Conservation (phyloP, 2,888 invertebrate genomes). For the Pseudoips prasinana region DNA sequence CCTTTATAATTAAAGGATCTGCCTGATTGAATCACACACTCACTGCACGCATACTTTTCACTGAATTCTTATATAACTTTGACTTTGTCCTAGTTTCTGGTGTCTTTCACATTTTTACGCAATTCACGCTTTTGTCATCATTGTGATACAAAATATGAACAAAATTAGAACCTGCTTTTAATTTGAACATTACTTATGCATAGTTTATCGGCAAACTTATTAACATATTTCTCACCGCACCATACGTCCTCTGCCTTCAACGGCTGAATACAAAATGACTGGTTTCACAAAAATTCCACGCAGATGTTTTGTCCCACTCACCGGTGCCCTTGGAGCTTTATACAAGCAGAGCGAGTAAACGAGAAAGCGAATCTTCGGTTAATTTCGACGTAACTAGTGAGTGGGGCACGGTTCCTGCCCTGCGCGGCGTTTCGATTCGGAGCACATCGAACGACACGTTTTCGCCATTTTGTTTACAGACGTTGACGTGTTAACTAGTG, state of each 20-base stretch:
- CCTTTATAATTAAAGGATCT: too few species aligned
- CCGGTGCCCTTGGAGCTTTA: constrained; percentile 2
- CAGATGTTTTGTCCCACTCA: constrained; percentile 14
- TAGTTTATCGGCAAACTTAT: too few species aligned
- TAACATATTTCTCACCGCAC: too few species aligned
- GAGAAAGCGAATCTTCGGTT: constrained; percentile 8
- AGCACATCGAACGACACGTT: constrained; percentile 18
- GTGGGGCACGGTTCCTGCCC: background rate
- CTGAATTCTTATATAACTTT: too few species aligned
- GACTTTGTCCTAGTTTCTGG: too few species aligned
- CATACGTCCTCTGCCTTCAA: constrained; percentile 11
- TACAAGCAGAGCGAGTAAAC: constrained; percentile 10
- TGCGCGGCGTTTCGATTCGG: constrained; percentile 6
- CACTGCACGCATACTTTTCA: too few species aligned
- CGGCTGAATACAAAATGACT: constrained; percentile 12
- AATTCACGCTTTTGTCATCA: too few species aligned
- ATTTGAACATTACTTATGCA: too few species aligned
- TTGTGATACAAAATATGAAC: too few species aligned
- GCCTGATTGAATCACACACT: too few species aligned
- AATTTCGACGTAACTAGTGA: background rate
- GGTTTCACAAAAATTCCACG: background rate
- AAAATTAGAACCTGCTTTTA: too few species aligned
- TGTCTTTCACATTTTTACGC: too few species aligned
- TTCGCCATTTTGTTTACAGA: constrained; percentile 43
- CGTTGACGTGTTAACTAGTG: constrained; percentile 40